These are phyloP conservation scores for Siniperca scherzeri DNA, from an alignment of 2,797 vertebrate species.

Conservation along the genomic window DNA sequence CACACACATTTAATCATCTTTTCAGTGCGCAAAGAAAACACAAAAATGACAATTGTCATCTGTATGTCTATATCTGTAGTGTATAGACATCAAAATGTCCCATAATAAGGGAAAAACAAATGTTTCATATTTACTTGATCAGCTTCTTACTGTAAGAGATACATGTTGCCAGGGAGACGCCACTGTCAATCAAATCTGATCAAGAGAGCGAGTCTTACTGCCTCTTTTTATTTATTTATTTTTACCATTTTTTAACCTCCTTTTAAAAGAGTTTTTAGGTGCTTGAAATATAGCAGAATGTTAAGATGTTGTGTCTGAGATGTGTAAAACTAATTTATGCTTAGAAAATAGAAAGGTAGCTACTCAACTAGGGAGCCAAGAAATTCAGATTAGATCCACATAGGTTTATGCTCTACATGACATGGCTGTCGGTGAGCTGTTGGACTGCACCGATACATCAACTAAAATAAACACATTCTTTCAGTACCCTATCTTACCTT, in stretches of 20 bases:
- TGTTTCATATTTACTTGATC: background rate
- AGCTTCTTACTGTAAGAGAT: background rate
- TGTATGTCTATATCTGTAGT: background rate
- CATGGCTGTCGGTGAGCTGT: background rate
- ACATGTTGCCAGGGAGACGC: background rate
- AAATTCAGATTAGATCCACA: background rate
- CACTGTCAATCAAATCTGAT: background rate
- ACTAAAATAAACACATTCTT: constrained; percentile 21
- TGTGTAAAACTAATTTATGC: background rate
- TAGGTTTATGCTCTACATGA: background rate
- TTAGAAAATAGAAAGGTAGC: background rate
- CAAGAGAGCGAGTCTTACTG: background rate
- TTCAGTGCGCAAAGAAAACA: background rate
- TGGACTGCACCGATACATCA: background rate
- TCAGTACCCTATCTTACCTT: constrained; percentile 85
- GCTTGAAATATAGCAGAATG: background rate
- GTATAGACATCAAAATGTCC: background rate
- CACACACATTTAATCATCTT: background rate
- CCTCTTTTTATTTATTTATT: background rate
- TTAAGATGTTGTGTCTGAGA: background rate
- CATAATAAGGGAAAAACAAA: background rate
- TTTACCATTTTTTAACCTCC: background rate
- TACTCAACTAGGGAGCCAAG: background rate
- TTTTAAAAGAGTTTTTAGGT: background rate
- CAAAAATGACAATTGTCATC: background rate